A percentile compares a stretch with the other conserved stretches of the same genome.
Conservation (phyloP, 2,888 invertebrate species). For the Stegana nigrithorax region DNA sequence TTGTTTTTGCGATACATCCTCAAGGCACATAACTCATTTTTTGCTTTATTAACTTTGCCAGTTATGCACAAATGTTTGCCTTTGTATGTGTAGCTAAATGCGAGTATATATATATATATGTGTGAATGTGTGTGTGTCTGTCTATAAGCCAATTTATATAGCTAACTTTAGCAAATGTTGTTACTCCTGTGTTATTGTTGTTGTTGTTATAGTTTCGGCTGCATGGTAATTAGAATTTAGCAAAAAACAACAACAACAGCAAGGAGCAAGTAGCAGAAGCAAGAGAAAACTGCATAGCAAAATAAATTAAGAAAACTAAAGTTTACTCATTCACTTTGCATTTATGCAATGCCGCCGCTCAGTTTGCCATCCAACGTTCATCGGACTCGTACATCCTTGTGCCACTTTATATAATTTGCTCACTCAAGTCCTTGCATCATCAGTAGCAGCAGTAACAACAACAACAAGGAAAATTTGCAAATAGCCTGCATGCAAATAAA, state of each 20-base stretch:
- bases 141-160: constrained; percentile 5
- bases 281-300: no score
- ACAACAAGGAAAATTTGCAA: constrained; percentile 45
- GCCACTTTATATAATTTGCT: constrained; percentile 39
- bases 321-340: no score
- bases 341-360: no score
- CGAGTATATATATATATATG: neutral
- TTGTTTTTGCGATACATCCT: constrained; percentile 5
- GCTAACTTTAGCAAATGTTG: no score
- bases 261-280: no score
- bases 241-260: no score
- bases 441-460: constrained; percentile 28
- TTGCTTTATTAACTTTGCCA: constrained; percentile 44
- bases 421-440: constrained; percentile 39
- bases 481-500: constrained; percentile 56
- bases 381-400: constrained; percentile 27
- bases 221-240: no score
- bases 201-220: no score
- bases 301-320: no score
- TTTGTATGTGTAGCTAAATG: constrained; percentile 6
- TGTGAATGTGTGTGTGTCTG: neutral
- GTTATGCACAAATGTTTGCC: constrained; percentile 31
- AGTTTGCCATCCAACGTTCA: no score
- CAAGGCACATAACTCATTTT: constrained; percentile 41
- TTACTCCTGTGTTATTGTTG: no score